These are phyloP conservation scores for Hydrolagus colliei DNA, from an alignment of 2,797 vertebrate species.

Conservation along the genomic window DNA sequence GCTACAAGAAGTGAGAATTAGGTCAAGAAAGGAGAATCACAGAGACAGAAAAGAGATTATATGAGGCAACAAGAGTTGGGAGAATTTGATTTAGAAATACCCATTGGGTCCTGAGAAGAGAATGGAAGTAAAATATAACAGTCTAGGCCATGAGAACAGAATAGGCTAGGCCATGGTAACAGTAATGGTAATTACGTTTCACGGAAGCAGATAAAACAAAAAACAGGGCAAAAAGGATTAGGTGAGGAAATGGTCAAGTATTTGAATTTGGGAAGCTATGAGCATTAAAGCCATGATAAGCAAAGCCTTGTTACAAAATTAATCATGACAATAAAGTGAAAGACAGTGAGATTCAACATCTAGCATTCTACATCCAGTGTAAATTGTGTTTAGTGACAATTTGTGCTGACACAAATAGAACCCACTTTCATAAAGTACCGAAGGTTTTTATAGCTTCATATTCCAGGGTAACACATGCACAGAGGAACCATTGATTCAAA, in stretches of 20 bases:
- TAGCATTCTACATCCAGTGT: background rate
- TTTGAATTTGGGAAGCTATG: background rate
- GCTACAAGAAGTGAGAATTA: background rate
- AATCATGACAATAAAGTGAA: background rate
- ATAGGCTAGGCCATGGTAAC: too few relatives aligned
- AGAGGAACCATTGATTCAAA: background rate
- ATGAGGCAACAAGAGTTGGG: too few relatives aligned
- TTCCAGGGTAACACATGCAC: background rate
- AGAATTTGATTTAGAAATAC: background rate
- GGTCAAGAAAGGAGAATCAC: background rate
- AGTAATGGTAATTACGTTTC: too few relatives aligned
- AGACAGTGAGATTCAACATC: background rate
- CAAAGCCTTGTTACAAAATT: background rate
- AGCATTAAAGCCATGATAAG: background rate
- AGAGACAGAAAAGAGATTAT: background rate
- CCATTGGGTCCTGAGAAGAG: background rate
- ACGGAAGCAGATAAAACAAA: too few relatives aligned
- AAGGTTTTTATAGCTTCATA: background rate
- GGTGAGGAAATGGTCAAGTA: background rate
- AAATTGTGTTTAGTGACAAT: background rate
- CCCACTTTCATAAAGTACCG: background rate
- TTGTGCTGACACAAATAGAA: background rate
- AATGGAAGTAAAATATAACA: background rate
- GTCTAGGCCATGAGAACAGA: too few relatives aligned
- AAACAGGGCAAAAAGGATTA: too few relatives aligned